Percentiles rank a stretch among this genome's conserved stretches.
phyloP scores from a whole-genome alignment of 1,140 invertebrate genomes.

The Drosophila sp. region DNA sequence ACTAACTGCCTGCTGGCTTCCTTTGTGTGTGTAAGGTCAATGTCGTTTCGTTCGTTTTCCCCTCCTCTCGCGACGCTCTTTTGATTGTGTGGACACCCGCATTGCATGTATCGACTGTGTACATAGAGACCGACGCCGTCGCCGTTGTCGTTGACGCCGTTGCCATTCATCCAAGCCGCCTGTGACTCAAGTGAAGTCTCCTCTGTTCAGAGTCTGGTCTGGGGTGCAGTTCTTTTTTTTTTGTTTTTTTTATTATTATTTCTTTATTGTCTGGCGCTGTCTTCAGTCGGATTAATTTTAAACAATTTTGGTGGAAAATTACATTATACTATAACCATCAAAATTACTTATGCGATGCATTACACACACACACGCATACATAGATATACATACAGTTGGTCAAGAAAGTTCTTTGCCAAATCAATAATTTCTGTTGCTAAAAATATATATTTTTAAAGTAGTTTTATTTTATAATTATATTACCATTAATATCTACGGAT shows the following conservation, averaged over 20 bases:
- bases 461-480: too few relatives aligned
- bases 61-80: slow-evolving; percentile 10
- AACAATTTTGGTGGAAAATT: slow-evolving; percentile 67
- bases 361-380: slow-evolving; percentile 1
- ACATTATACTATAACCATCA: slow-evolving; percentile 43
- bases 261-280: slow-evolving; percentile 69
- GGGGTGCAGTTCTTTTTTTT: slow-evolving; percentile 55
- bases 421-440: too few relatives aligned
- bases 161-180: slow-evolving; percentile 49
- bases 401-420: too few relatives aligned
- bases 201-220: slow-evolving; percentile 30
- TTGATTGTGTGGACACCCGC: slow-evolving; percentile 32
- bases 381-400: slow-evolving; percentile 7
- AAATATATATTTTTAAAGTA: too few relatives aligned
- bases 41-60: slow-evolving; percentile 72
- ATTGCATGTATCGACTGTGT: slow-evolving; percentile 72
- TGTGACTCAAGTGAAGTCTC: slow-evolving; percentile 71
- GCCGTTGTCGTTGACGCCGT: slow-evolving; percentile 33
- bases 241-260: slow-evolving; percentile 31
- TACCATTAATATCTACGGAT: too few relatives aligned
- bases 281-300: slow-evolving; percentile 75
- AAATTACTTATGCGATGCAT: slow-evolving; percentile 70
- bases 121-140: slow-evolving; percentile 53
- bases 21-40: slow-evolving; percentile 76
- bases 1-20: slow-evolving; percentile 27